phyloP scores from a whole-genome alignment of 2,888 invertebrate genomes.

The Anagyrus pseudococci region DNA sequence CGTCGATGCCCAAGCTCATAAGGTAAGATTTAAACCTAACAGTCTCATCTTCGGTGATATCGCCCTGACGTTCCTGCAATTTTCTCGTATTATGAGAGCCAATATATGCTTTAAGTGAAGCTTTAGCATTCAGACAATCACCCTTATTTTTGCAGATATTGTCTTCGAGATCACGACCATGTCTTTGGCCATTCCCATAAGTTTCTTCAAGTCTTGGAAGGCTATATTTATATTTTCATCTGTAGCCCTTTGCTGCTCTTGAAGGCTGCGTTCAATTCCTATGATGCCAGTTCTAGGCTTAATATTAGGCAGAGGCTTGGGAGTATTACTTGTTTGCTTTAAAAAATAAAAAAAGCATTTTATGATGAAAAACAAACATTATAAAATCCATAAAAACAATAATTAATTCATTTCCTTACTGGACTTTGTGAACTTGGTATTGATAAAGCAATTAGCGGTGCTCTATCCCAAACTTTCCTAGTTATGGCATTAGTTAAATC shows the following conservation, averaged over 20 bases:
- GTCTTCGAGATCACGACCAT: conserved; percentile 93
- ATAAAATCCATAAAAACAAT: conserved; percentile 16
- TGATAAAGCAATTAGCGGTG: conserved; percentile 40
- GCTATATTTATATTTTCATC: conserved; percentile 91
- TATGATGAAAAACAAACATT: neutral
- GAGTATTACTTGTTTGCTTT: conserved; percentile 27
- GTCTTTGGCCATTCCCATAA: conserved; percentile 96
- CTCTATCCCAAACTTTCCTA: conserved; percentile 71
- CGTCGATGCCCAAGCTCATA: conserved; percentile 95
- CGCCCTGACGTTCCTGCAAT: conserved; percentile 85
- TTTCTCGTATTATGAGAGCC: conserved; percentile 48
- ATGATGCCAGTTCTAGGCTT: conserved; percentile 88
- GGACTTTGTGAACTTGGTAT: neutral
- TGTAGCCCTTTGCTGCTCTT: conserved; percentile 88
- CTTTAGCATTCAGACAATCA: conserved; percentile 54
- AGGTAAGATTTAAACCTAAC: conserved; percentile 94
- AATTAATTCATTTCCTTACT: conserved; percentile 15
- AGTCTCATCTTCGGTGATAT: conserved; percentile 97
- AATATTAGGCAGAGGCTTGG: conserved; percentile 61
- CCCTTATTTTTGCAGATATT: conserved; percentile 90
- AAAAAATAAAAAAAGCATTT: neutral
- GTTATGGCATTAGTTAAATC: conserved; percentile 71
- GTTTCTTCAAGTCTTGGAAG: conserved; percentile 92
- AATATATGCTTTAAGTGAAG: conserved; percentile 32
- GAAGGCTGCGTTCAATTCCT: conserved; percentile 92